phyloP scores from a whole-genome alignment of 1,140 invertebrate species.

The Cydia splendana region DNA sequence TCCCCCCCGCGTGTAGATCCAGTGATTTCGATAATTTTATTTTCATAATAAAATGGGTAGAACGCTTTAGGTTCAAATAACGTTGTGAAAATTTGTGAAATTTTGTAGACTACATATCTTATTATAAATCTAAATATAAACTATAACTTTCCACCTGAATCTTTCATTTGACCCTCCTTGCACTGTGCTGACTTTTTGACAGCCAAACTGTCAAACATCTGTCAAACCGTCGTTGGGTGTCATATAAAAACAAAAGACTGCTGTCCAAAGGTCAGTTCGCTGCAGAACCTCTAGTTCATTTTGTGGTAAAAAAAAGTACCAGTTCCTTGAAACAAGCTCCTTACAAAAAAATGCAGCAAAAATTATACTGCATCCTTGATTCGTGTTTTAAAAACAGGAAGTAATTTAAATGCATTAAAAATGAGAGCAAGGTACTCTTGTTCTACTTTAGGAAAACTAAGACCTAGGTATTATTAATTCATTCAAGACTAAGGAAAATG shows the following conservation, averaged over 20 bases:
- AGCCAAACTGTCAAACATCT: neutral
- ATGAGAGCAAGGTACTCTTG: too few relatives aligned
- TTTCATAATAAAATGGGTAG: conserved; percentile 80
- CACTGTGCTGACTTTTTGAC: neutral
- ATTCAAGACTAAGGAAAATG: too few relatives aligned
- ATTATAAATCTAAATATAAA: conserved; percentile 80
- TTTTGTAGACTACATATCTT: conserved; percentile 80
- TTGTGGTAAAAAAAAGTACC: too few relatives aligned
- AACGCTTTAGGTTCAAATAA: conserved; percentile 80
- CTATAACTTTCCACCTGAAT: conserved; percentile 75
- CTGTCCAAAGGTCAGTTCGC: neutral
- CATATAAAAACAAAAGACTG: neutral
- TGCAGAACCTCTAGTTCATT: neutral
- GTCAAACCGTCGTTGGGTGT: neutral
- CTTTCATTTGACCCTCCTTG: conserved; percentile 58
- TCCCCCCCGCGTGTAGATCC: conserved; percentile 72
- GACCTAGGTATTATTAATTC: too few relatives aligned
- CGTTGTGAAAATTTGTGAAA: conserved; percentile 80
- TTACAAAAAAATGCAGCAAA: too few relatives aligned
- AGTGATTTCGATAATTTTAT: conserved; percentile 79
- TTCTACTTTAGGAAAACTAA: too few relatives aligned
- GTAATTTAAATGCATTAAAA: too few relatives aligned
- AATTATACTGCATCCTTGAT: too few relatives aligned
- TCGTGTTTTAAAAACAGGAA: too few relatives aligned
- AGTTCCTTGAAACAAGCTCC: too few relatives aligned